Base-by-base conservation (phyloP, 2,113 vertebrate genomes). In the Rostratula benghalensis region DNA sequence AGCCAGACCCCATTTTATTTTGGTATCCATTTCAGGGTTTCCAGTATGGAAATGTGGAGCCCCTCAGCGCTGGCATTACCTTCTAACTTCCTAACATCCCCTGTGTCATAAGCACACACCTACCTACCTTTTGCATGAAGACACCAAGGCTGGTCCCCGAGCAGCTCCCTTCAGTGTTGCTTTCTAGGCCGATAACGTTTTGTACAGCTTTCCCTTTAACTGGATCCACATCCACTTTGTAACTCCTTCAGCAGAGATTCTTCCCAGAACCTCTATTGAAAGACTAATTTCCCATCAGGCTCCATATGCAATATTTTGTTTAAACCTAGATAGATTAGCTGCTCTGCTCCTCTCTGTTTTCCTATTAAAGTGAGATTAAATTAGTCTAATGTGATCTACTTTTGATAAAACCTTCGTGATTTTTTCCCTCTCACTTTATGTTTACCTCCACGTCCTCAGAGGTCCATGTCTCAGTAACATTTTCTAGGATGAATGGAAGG, bases 341-440 rank as follows among this genome's bases (percentile, higher is more conserved):
- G 37, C 76, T 95, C 93, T 81, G 89, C 73, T 96, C 41, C 83
- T 89, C 86, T 95, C 91, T 83, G 63, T 93, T 95, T 96, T 93
- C 83, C 83, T 92, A 71, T 87, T 94, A 67, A 92, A 93, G 90
- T 75, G 11, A 89, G 92, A 91, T 94, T 92, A 95, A 97, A 96
- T 97, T 94, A 95, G 91, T 57, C 79, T 92, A 91, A 95, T 93
- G 60, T 78, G 89, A 87, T 95, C 79, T 94, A 59, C 83, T 83
- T 92, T 63, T 68, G 93, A 95, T 89, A 94, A 95, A 97, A 71
- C 69, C 64, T 63, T 25, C 50, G 41, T 54, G 63, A 39, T 61
- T 69, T 84, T 87, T 89, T 53, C 5, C 41, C 31, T 75, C 56
- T 92, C 69, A 46, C 84, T 94, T 71, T 67, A 5, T 63, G 54